Evolutionary conservation across 2,113 vertebrate genomes (phyloP).

Genomic region (Oceanites oceanicus): DNA sequence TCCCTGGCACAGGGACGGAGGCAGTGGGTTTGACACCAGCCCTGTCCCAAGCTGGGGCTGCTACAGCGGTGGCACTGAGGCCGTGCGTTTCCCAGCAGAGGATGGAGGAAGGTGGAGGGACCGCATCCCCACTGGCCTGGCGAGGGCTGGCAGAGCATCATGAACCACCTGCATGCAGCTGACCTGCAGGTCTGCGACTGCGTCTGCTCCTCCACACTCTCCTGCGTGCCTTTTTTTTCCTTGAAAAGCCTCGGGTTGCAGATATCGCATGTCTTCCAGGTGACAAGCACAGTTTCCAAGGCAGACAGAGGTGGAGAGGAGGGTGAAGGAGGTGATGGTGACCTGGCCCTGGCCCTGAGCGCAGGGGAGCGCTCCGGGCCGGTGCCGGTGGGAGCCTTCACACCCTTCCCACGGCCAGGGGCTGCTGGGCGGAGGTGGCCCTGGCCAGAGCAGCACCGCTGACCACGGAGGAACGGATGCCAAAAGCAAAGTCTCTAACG

Average conservation of each 20-base stretch:
- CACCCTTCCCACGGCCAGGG: neutral
- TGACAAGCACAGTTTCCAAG: neutral
- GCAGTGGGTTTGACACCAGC: neutral
- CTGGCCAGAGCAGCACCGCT: rapidly evolving
- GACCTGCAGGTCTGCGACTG: neutral
- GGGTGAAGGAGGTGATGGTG: neutral
- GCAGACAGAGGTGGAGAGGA: neutral
- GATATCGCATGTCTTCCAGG: neutral
- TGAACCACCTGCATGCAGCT: rapidly evolving
- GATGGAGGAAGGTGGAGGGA: neutral
- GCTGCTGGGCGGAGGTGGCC: neutral
- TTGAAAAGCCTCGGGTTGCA: neutral
- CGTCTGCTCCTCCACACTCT: rapidly evolving
- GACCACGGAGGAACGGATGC: no score
- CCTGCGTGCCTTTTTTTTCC: rapidly evolving
- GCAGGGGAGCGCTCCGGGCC: rapidly evolving
- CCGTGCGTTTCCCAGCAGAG: neutral
- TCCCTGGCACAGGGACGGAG: neutral
- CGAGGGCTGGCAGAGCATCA: neutral
- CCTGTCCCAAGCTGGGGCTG: neutral
- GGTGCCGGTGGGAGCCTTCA: neutral
- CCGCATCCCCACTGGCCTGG: rapidly evolving
- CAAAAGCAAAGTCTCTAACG: neutral
- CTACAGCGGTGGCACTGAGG: neutral
- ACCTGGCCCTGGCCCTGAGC: neutral